Evolutionary conservation across 2,113 vertebrate genomes (phyloP).

Genomic region (Nothobranchius furzeri): DNA sequence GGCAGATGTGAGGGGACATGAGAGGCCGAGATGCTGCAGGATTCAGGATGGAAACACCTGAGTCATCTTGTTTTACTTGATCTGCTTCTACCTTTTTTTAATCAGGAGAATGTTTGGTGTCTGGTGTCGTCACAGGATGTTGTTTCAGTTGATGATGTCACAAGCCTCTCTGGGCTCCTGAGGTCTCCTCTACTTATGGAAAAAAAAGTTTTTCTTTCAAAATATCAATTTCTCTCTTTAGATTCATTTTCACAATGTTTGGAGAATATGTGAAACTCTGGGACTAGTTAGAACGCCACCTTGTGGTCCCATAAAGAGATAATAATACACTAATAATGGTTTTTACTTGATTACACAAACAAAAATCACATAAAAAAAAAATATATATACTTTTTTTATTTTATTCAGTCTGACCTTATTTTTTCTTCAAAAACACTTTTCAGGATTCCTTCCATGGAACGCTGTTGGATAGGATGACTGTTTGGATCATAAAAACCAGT

Average conservation of each 20-base stretch:
- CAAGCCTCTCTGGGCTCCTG: constrained; percentile 8
- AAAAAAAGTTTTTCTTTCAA: constrained; percentile 9
- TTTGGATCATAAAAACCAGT: constrained; percentile 43
- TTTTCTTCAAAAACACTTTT: constrained; percentile 21
- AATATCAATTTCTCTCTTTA: constrained; percentile 7
- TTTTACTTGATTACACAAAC: background rate
- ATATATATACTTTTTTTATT: background rate
- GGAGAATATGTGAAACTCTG: background rate
- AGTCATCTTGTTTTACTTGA: constrained; percentile 67
- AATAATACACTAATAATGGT: background rate
- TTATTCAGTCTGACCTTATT: constrained; percentile 3
- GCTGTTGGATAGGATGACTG: constrained; percentile 24
- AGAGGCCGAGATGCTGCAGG: constrained; percentile 44
- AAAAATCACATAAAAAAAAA: too few relatives aligned
- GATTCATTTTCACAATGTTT: background rate
- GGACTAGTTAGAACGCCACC: constrained; percentile 34
- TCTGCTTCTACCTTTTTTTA: constrained; percentile 20
- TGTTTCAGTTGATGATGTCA: constrained; percentile 55
- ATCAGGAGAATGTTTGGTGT: constrained; percentile 20
- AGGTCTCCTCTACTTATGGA: background rate
- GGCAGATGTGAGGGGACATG: constrained; percentile 72
- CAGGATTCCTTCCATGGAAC: constrained; percentile 45
- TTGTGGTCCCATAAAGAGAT: constrained; percentile 25
- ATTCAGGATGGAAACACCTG: constrained; percentile 68
- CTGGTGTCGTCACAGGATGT: constrained; percentile 43